Conservation (phyloP, 2,797 vertebrate species). For the Lacerta agilis region DNA sequence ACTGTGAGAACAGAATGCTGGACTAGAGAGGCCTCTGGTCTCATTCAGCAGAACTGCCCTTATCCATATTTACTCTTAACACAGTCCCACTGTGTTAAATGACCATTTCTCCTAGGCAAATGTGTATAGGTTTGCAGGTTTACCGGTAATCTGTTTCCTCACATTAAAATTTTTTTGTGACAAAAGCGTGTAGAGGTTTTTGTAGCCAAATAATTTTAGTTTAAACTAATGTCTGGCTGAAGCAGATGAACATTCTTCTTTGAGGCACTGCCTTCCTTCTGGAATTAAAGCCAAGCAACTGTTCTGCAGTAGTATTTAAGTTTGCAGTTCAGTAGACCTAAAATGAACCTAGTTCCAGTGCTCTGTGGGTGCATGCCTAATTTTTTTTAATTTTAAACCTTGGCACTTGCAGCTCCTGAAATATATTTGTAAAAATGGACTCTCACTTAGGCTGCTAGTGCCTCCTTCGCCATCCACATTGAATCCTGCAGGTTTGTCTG, state of each 20-base stretch:
- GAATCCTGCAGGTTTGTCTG: background rate
- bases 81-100: background rate
- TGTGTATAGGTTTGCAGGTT: background rate
- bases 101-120: background rate
- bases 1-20: no score
- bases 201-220: background rate
- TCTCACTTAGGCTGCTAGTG: background rate
- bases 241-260: background rate
- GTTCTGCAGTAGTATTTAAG: background rate
- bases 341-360: background rate
- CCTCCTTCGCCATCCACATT: background rate
- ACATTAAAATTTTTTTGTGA: background rate
- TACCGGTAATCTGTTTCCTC: background rate
- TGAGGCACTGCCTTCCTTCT: background rate
- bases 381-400: background rate
- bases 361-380: background rate
- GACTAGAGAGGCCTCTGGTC: no score
- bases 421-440: background rate
- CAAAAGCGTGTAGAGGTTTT: no score
- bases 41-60: no score
- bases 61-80: no score
- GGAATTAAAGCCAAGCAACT: background rate
- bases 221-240: background rate
- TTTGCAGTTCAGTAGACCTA: background rate
- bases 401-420: background rate